Evolutionary conservation across 2,113 vertebrate genomes (phyloP).

Genomic region (Mormyrus lacerda): DNA sequence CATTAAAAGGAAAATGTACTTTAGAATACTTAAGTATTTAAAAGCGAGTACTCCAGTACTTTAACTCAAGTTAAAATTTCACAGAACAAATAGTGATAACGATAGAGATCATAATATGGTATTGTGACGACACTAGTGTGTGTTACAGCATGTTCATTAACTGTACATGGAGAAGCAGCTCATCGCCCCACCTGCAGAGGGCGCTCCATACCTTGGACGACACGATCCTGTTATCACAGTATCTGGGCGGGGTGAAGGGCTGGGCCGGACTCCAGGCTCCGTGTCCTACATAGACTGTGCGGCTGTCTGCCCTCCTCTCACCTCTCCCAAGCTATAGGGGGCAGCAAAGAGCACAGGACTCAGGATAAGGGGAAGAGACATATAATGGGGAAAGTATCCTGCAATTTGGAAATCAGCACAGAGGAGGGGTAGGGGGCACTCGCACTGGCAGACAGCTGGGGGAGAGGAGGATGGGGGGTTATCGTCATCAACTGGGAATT

Average conservation of each 20-base stretch:
- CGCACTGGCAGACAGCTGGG: neutral
- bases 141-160: slow-evolving; percentile 29
- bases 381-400: neutral
- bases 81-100: neutral
- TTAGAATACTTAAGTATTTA: neutral
- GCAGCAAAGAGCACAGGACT: slow-evolving; percentile 12
- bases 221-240: slow-evolving; percentile 93
- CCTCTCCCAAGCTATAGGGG: slow-evolving; percentile 74
- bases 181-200: slow-evolving; percentile 3
- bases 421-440: neutral
- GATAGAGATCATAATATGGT: neutral
- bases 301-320: slow-evolving; percentile 81
- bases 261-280: slow-evolving; percentile 62
- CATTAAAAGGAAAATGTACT: neutral
- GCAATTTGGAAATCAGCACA: neutral
- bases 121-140: slow-evolving; percentile 37
- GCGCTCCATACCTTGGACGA: slow-evolving; percentile 88
- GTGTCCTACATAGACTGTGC: slow-evolving; percentile 83
- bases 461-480: no score
- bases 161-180: slow-evolving; percentile 31
- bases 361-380: neutral
- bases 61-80: neutral
- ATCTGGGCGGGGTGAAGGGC: slow-evolving; percentile 76
- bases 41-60: neutral
- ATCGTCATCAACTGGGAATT: no score